phyloP scores from a whole-genome alignment of 2,113 vertebrate species.

The Channa argus region DNA sequence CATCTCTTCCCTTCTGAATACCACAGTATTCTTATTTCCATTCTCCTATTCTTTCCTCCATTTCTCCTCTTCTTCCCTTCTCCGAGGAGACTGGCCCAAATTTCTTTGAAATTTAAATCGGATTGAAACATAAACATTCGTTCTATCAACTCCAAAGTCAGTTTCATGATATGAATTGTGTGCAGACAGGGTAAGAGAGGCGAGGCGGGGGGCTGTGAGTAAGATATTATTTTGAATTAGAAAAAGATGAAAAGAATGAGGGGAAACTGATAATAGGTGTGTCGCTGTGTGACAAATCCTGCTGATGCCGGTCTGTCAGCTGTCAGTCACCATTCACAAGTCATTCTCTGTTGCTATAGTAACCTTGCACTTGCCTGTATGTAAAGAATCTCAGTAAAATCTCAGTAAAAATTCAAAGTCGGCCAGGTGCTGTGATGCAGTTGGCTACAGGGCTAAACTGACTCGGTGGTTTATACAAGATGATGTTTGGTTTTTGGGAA shows the following conservation, averaged over 20 bases:
- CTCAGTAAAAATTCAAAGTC: constrained; percentile 44
- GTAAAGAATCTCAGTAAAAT: constrained; percentile 1
- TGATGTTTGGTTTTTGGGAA: constrained; percentile 46
- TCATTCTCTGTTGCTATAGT: constrained; percentile 52
- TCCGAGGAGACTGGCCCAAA: constrained; percentile 27
- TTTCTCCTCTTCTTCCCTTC: constrained; percentile 7
- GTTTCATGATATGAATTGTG: constrained; percentile 36
- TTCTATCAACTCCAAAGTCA: constrained; percentile 45
- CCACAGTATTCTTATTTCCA: constrained; percentile 23
- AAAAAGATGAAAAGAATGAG: constrained; percentile 18
- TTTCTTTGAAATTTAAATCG: constrained; percentile 64
- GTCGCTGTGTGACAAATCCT: constrained; percentile 44
- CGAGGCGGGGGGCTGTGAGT: neutral
- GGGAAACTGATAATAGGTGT: constrained; percentile 34
- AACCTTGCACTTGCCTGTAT: constrained; percentile 37
- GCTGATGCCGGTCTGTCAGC: constrained; percentile 59
- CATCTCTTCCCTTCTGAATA: constrained; percentile 26
- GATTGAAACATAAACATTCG: constrained; percentile 53
- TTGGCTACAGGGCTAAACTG: constrained; percentile 67
- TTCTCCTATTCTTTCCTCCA: constrained; percentile 11
- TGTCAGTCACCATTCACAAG: constrained; percentile 60
- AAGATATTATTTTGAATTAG: constrained; percentile 22
- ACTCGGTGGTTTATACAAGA: constrained; percentile 63
- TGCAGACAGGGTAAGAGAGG: neutral
- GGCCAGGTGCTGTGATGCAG: constrained; percentile 47